Evolutionary conservation across 2,888 invertebrate genomes (phyloP).

Genomic region (Apotomis turbidana): DNA sequence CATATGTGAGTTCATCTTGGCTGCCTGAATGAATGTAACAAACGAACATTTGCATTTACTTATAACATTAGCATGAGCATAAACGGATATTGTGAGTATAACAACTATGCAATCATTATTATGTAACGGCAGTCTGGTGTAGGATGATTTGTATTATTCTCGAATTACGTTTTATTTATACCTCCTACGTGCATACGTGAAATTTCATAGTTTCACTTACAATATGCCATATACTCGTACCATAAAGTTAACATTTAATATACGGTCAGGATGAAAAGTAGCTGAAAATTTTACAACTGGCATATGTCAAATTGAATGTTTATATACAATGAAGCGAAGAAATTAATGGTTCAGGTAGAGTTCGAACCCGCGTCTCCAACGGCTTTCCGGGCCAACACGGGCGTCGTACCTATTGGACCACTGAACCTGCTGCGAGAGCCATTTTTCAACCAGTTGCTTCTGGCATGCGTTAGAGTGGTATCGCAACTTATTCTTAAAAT

Average conservation of each 20-base stretch:
- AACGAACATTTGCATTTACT: background rate
- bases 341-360: no score
- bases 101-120: slow-evolving; percentile 2
- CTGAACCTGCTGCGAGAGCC: no score
- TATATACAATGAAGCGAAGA: no score
- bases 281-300: no score
- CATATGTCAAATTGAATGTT: no score
- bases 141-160: slow-evolving; percentile 11
- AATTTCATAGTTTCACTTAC: background rate
- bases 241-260: background rate
- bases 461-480: no score
- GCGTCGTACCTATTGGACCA: no score
- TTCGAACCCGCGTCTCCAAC: no score
- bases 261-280: no score
- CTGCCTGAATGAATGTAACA: background rate
- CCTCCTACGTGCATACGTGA: background rate
- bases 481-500: no score
- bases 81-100: background rate
- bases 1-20: background rate
- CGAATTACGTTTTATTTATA: slow-evolving; percentile 5
- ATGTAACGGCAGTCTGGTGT: slow-evolving; percentile 7
- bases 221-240: background rate
- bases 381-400: no score
- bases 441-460: no score
- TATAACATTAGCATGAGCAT: background rate